Evolutionary conservation across 2,888 invertebrate genomes (phyloP).

Genomic region (Catocala sponsa): DNA sequence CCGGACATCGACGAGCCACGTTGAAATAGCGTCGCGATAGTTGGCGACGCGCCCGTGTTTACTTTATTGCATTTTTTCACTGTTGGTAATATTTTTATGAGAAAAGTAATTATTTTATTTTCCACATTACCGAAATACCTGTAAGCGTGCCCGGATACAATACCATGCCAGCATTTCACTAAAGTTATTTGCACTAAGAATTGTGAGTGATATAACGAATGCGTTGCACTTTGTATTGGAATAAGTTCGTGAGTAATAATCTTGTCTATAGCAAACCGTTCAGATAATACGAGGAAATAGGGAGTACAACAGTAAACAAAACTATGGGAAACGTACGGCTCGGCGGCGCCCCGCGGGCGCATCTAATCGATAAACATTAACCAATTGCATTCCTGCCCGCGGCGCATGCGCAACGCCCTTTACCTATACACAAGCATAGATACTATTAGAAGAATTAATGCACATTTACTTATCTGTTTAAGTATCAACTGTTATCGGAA

Average conservation of each 20-base stretch:
- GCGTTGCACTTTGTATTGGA: conserved; percentile 6
- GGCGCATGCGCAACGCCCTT: conserved; percentile 51
- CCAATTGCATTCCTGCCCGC: conserved; percentile 67
- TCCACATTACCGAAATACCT: conserved; percentile 52
- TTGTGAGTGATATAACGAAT: background rate
- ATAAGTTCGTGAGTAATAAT: conserved; percentile 10
- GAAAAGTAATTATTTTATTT: conserved; percentile 61
- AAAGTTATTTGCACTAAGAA: conserved; percentile 12
- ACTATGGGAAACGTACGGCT: conserved; percentile 56
- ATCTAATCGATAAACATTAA: conserved; percentile 78
- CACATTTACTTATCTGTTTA: conserved; percentile 42
- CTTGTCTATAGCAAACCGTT: conserved; percentile 21
- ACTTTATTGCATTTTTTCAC: conserved; percentile 73
- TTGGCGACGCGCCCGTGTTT: conserved; percentile 76
- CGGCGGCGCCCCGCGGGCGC: conserved; percentile 65
- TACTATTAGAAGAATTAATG: conserved; percentile 48
- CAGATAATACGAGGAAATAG: conserved; percentile 40
- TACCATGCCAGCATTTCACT: conserved; percentile 23
- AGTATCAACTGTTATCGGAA: conserved; percentile 46
- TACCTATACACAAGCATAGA: conserved; percentile 29
- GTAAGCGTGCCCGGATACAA: conserved; percentile 37
- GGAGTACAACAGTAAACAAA: conserved; percentile 52
- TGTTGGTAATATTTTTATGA: conserved; percentile 63
- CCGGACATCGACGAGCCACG: conserved; percentile 64
- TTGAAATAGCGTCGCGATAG: conserved; percentile 74